Base-by-base conservation (phyloP, 2,888 invertebrate species). In the Amiota minor region DNA sequence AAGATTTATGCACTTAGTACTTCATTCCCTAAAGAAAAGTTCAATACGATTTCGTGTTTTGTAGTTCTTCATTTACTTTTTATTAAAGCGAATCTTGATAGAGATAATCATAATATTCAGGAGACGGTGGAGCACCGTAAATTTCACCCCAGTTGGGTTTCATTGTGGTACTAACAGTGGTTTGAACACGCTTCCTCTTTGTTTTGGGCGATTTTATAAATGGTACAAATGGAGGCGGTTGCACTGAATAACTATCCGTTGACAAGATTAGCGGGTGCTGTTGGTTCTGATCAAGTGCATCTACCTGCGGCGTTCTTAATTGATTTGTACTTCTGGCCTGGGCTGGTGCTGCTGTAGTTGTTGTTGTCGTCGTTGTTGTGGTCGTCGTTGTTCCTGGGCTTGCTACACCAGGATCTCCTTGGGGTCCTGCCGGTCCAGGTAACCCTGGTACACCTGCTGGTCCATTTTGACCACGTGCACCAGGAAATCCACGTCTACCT, bases 401-500 rank as follows among this genome's bases (percentile, higher is more conserved):
- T n/a, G 70, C 59, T n/a, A 16, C 56, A 14, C 46, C 53, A 11
- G 73, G 23, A 12, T 23, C 67, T 10, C 72, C 70, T 9, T 67
- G 59, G 11, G 56, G 18, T 50, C 70, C 70, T 10, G 45, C 46
- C 2, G 70, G 56, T 1, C 70, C 70, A 9, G 77, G 77, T n/a
- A 62, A 56, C n/a, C 78, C 77, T 23, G 73, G 76, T 1, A 72
- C 23, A 1, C 77, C 78, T 61, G 61, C 64, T 18, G 75, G 72
- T 12, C 78, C 78, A 12, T 62, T 70, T 0, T 70, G 64, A 55
- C 77, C 77, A 10, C 71, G 71, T 0, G 65, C 69, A 23, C 77
- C 77, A 11, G 74, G 75, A 9, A 69, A 70, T 14, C 78, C 77
- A 20, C 72, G 76, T 16, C 72, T 70, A 10, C 79, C 79, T 18